phyloP scores from a whole-genome alignment of 2,797 vertebrate genomes.

The Limnodromus scolopaceus region DNA sequence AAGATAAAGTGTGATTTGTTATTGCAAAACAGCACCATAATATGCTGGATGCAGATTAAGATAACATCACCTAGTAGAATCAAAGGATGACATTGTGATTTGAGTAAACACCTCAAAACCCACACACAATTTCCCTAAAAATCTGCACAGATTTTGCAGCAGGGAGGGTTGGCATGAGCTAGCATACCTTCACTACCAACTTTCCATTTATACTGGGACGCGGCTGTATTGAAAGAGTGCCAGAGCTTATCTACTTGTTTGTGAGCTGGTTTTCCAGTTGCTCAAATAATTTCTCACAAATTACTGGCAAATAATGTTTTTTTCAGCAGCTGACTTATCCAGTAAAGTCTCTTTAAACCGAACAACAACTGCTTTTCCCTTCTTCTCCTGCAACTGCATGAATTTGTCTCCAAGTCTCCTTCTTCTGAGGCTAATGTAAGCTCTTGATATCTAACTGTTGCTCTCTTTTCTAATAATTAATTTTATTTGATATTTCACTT shows the following conservation, averaged over 20 bases:
- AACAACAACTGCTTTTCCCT: background rate
- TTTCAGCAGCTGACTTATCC: background rate
- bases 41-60: background rate
- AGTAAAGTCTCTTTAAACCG: background rate
- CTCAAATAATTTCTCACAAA: background rate
- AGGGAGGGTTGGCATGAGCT: background rate
- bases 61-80: background rate
- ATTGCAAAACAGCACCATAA: background rate
- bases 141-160: background rate
- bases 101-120: background rate
- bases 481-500: background rate
- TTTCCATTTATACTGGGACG: background rate
- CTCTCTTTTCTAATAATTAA: background rate
- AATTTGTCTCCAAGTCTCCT: background rate
- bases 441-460: background rate
- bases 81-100: background rate
- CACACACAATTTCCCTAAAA: background rate
- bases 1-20: background rate
- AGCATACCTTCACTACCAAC: background rate
- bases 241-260: background rate
- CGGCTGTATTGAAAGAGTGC: background rate
- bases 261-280: background rate
- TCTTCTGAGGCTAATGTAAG: background rate
- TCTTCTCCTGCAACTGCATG: background rate
- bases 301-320: background rate